phyloP scores from a whole-genome alignment of 2,113 vertebrate species.

The Meriones unguiculatus region DNA sequence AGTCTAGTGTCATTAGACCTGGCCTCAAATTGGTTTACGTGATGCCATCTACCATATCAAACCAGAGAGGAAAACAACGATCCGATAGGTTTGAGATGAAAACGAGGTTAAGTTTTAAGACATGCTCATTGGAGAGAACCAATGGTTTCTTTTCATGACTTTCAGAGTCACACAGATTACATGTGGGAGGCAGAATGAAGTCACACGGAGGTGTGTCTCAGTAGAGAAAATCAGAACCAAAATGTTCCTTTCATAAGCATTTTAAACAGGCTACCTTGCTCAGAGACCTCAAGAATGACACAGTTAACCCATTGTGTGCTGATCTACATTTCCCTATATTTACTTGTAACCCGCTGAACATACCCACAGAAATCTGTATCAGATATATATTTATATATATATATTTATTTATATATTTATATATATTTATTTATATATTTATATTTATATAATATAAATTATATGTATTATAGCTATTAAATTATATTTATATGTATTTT shows the following conservation, averaged over 20 bases:
- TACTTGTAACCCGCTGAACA: not conserved
- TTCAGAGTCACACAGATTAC: not conserved
- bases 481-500: too few relatives aligned
- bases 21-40: not conserved
- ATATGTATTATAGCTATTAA: too few relatives aligned
- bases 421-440: too few relatives aligned
- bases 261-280: not conserved
- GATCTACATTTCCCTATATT: conserved; percentile 19
- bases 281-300: not conserved
- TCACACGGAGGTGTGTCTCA: not conserved
- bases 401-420: too few relatives aligned
- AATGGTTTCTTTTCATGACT: conserved; percentile 11
- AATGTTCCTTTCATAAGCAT: not conserved
- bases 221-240: conserved; percentile 8
- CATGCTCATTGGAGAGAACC: not conserved
- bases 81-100: not conserved
- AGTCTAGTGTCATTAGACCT: conserved; percentile 32
- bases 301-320: not conserved
- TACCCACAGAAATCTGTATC: not conserved
- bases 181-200: not conserved
- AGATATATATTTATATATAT: too few relatives aligned
- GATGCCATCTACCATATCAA: not conserved
- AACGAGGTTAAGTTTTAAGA: not conserved
- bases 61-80: not conserved
- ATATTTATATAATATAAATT: too few relatives aligned